These are phyloP conservation scores for Nothura maculosa DNA, from an alignment of 2,797 vertebrate genomes.

Conservation along the genomic window DNA sequence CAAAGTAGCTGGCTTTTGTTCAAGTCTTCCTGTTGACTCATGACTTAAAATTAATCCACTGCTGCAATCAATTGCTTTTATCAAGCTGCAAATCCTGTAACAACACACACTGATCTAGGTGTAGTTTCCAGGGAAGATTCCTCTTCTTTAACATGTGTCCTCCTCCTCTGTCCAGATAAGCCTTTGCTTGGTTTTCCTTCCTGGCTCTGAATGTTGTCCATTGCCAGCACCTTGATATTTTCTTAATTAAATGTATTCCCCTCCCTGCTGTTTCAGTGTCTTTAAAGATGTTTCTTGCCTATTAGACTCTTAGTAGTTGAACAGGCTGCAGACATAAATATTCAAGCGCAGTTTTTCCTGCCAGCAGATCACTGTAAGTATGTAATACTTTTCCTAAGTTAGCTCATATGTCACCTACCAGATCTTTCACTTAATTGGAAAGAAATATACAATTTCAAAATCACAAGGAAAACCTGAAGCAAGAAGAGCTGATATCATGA, in stretches of 20 bases:
- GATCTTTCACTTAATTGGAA: not conserved
- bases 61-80: constrained; percentile 35
- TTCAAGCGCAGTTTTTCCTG: not conserved
- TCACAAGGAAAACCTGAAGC: not conserved
- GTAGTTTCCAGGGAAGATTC: not conserved
- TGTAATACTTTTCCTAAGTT: not conserved
- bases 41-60: constrained; percentile 30
- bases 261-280: not conserved
- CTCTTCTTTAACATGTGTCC: not conserved
- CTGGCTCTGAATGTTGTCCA: not conserved
- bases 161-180: not conserved
- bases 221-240: not conserved
- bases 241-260: not conserved
- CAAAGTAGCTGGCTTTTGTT: not conserved
- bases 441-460: not conserved
- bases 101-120: constrained; percentile 15
- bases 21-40: not conserved
- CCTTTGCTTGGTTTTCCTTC: not conserved
- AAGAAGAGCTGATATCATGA: not conserved
- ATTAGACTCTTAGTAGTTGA: not conserved
- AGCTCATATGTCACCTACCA: not conserved
- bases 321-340: not conserved
- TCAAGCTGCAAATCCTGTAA: constrained; percentile 43
- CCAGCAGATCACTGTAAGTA: not conserved
- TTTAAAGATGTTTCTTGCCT: not conserved